These are phyloP conservation scores for Cuculus canorus DNA, from an alignment of 2,797 vertebrate species.

Conservation along the genomic window DNA sequence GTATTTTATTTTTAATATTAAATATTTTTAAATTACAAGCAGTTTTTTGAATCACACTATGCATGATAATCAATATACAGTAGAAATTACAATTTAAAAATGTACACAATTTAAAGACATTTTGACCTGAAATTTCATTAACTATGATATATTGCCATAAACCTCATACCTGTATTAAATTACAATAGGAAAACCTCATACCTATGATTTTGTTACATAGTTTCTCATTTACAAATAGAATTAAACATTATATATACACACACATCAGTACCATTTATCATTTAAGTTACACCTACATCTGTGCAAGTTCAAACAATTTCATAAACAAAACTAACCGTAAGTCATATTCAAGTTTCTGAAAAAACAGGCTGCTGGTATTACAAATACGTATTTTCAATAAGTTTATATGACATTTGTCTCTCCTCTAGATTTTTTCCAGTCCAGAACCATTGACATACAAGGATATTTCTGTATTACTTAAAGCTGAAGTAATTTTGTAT, in stretches of 20 bases:
- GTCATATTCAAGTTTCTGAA: conserved; percentile 86
- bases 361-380: conserved; percentile 84
- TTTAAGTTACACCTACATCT: conserved; percentile 85
- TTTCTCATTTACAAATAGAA: conserved; percentile 85
- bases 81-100: conserved; percentile 98
- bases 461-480: conserved; percentile 60
- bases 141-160: conserved; percentile 86
- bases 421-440: conserved; percentile 47
- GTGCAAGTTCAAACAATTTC: conserved; percentile 88
- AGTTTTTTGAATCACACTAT: conserved; percentile 98
- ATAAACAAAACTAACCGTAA: conserved; percentile 84
- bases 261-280: conserved; percentile 85
- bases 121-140: conserved; percentile 86
- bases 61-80: conserved; percentile 96
- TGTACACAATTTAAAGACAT: conserved; percentile 94
- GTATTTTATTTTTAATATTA: conserved; percentile 99
- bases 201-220: conserved; percentile 78
- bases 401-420: conserved; percentile 67
- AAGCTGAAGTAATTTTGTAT: conserved; percentile 52
- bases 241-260: conserved; percentile 84
- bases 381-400: conserved; percentile 77
- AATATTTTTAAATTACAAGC: conserved; percentile 99
- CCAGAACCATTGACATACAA: conserved; percentile 5
- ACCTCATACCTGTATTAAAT: conserved; percentile 84
- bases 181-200: conserved; percentile 85